Evolutionary conservation across 2,888 invertebrate genomes (phyloP), one percentile per base, ranked within the genome.

Genomic region (Choristoneura rosaceana): DNA sequence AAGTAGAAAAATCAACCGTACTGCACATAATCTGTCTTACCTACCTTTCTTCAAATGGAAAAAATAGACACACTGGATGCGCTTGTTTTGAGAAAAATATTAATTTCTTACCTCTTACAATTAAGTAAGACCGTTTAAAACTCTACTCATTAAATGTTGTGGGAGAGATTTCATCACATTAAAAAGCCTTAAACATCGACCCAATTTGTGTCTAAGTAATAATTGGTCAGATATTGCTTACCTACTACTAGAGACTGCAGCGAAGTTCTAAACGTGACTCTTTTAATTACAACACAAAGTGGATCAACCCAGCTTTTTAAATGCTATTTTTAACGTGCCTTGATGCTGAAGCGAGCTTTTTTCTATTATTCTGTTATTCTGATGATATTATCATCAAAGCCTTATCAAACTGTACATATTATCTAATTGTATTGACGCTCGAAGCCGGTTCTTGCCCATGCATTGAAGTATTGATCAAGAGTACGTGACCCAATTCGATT

Each of bases 401-500:
- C 15, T 8, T 52, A 17, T 15, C 17, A 17, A 17, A n/a, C 52
- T 52, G 52, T 47, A n/a, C 38, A 38, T 38, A 38, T 8, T 38
- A 38, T 8, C 17, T 52, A 52, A 15, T 15, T 15, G 50, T 50
- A 50, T 50, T 50, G 50, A 14, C 52, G 52, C 52, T 52, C 17
- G 9, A 15, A 52, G 17, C 52, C 9, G 52, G 52, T 52, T 52
- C 52, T 52, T 52, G 15, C 52, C 52, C 17, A 52, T 52, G 17
- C 5, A 52, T 52, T 52, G 52, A 52, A 52, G 15, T 52, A 52
- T 52, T 52, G 52, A 52, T 52, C 52, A 52, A 52, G 52, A 17
- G 17, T 58, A 58, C 58, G 58, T 58, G 58, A 58, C 58, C 58
- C 33, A 58, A 25, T 58, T 58, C 33, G 58, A 58, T 58, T 58